Percentiles rank a stretch among this genome's conserved stretches.
These are phyloP conservation scores for Nudaria mundana DNA, from an alignment of 2,888 invertebrate genomes.

Conservation along the genomic window DNA sequence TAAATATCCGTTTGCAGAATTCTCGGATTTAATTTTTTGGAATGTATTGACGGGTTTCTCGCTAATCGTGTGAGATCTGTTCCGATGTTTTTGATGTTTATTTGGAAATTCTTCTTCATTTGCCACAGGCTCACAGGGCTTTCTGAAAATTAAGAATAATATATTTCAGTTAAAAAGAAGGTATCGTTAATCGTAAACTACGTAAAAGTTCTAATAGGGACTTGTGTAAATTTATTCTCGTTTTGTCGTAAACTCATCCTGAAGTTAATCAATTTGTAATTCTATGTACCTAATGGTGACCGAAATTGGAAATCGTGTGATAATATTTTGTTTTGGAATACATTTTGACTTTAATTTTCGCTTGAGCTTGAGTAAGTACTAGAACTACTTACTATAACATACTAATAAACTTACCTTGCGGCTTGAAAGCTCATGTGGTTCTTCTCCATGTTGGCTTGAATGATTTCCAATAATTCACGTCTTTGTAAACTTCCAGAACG, in stretches of 20 bases:
- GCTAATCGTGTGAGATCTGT: conserved; percentile 77
- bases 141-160: conserved; percentile 63
- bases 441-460: conserved; percentile 95
- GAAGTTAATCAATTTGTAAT: no score
- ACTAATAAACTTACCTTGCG: conserved; percentile 81
- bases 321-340: no score
- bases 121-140: conserved; percentile 72
- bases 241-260: no score
- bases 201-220: no score
- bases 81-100: conserved; percentile 71
- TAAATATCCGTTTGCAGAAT: conserved; percentile 77
- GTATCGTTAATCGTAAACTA: no score
- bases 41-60: conserved; percentile 68
- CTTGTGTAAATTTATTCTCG: no score
- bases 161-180: neutral
- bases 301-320: no score
- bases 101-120: conserved; percentile 63
- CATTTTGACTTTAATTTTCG: no score
- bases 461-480: conserved; percentile 91
- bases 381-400: no score
- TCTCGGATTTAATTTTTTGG: conserved; percentile 64
- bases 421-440: conserved; percentile 93
- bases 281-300: no score
- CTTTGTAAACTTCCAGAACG: conserved; percentile 88
- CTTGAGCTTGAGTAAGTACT: no score